Percentiles rank a stretch among this genome's conserved stretches.
Conservation (phyloP, 2,797 vertebrate species). For the Urophycis tenuis region DNA sequence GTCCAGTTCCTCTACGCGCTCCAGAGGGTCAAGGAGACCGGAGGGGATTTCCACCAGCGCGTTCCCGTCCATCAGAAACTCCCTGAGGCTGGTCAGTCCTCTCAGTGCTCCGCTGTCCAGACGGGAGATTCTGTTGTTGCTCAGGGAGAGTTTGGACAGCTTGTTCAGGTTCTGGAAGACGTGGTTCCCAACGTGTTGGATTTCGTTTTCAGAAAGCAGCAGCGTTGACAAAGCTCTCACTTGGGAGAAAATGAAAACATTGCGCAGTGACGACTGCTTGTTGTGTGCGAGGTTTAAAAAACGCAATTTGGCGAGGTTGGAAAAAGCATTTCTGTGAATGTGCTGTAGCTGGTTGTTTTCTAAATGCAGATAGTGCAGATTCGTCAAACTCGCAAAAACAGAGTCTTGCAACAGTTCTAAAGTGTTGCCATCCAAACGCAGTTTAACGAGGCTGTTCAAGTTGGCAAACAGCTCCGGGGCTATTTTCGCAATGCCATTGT, state of each 20-base stretch:
- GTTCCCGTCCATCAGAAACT: conserved; percentile 84
- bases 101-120: conserved; percentile 74
- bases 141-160: conserved; percentile 80
- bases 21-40: conserved; percentile 78
- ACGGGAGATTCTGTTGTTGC: conserved; percentile 77
- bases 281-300: conserved; percentile 89
- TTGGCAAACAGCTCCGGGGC: conserved; percentile 72
- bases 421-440: conserved; percentile 84
- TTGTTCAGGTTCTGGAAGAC: conserved; percentile 81
- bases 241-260: conserved; percentile 73
- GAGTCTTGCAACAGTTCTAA: conserved; percentile 79
- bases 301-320: conserved; percentile 79
- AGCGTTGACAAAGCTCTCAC: conserved; percentile 79
- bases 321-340: conserved; percentile 82
- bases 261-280: conserved; percentile 77
- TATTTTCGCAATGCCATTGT: conserved; percentile 78
- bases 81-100: conserved; percentile 77
- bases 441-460: conserved; percentile 77
- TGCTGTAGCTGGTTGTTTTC: conserved; percentile 85
- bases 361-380: conserved; percentile 85
- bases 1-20: conserved; percentile 79
- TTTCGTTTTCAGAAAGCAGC: conserved; percentile 81
- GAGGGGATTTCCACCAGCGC: conserved; percentile 75
- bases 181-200: conserved; percentile 73
- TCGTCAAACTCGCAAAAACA: conserved; percentile 76